A percentile compares a stretch with the other conserved stretches of the same genome.
These are phyloP conservation scores for Coreoperca whiteheadi DNA, from an alignment of 2,113 vertebrate species.

Conservation along the genomic window DNA sequence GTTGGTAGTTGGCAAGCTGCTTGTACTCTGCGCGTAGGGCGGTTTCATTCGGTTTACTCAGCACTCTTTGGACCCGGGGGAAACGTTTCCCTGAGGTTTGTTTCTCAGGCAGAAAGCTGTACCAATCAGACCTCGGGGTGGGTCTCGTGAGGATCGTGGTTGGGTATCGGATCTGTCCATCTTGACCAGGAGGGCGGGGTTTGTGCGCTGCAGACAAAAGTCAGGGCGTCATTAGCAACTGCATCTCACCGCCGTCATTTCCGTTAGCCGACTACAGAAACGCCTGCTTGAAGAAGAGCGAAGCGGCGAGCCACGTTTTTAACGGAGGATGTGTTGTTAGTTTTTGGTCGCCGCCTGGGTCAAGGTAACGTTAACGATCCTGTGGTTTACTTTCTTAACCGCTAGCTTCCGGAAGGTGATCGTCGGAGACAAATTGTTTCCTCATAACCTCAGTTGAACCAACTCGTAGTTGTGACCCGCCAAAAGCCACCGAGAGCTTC, in stretches of 20 bases:
- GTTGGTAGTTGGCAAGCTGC: accelerated
- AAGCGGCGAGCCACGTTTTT: conserved; percentile 64
- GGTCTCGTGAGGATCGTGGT: neutral
- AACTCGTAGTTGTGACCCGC: conserved; percentile 55
- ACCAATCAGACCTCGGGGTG: conserved; percentile 9
- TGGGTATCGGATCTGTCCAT: conserved; percentile 14
- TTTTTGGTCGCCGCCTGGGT: neutral
- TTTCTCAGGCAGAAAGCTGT: neutral
- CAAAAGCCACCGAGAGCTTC: conserved; percentile 59
- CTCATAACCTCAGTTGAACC: neutral
- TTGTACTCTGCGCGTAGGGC: neutral
- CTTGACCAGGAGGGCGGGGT: neutral
- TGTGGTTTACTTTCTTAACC: neutral
- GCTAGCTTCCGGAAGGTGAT: neutral
- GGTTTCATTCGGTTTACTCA: too few relatives aligned
- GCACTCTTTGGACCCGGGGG: neutral
- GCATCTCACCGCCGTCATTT: conserved; percentile 57
- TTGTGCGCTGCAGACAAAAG: neutral
- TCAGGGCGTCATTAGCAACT: accelerated
- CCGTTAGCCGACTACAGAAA: conserved; percentile 48
- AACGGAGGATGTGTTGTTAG: conserved; percentile 21
- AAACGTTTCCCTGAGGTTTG: accelerated
- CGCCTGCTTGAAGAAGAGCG: conserved; percentile 39
- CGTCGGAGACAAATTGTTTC: neutral
- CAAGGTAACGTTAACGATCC: neutral